These are phyloP conservation scores for Pteronotus mesoamericanus DNA, from an alignment of 2,797 vertebrate species.

Conservation along the genomic window DNA sequence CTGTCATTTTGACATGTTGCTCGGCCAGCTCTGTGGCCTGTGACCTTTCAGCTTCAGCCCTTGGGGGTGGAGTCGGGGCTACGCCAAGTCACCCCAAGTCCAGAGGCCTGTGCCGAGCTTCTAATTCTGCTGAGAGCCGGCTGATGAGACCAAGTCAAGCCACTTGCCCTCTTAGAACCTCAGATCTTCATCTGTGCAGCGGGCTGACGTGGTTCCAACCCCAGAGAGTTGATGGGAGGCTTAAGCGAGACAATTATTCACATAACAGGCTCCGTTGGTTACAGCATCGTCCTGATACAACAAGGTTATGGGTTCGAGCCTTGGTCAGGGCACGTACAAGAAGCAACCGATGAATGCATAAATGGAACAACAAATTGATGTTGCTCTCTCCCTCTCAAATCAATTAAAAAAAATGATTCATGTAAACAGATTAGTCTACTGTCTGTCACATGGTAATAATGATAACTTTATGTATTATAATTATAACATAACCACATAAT, in stretches of 20 bases:
- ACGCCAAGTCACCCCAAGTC: neutral
- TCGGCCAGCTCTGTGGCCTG: fast-evolving
- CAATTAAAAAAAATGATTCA: neutral
- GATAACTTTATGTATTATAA: neutral
- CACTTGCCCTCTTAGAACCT: neutral
- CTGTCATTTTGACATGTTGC: fast-evolving
- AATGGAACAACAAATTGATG: neutral
- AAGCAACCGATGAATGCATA: neutral
- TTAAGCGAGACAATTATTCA: fast-evolving
- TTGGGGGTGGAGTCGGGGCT: neutral
- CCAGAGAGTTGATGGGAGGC: fast-evolving
- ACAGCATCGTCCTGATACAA: too few relatives aligned
- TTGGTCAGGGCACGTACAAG: neutral
- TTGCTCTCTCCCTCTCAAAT: neutral
- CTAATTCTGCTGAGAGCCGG: neutral
- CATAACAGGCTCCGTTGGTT: neutral
- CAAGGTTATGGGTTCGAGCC: neutral
- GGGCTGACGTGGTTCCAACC: neutral
- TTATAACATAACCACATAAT: too few relatives aligned
- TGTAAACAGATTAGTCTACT: fast-evolving
- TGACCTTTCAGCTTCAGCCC: too few relatives aligned
- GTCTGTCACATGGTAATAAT: neutral
- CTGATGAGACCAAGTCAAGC: fast-evolving
- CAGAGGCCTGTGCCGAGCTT: neutral
- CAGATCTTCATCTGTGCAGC: neutral